Conservation (phyloP, 2,113 vertebrate genomes). For the Elephantulus edwardii region DNA sequence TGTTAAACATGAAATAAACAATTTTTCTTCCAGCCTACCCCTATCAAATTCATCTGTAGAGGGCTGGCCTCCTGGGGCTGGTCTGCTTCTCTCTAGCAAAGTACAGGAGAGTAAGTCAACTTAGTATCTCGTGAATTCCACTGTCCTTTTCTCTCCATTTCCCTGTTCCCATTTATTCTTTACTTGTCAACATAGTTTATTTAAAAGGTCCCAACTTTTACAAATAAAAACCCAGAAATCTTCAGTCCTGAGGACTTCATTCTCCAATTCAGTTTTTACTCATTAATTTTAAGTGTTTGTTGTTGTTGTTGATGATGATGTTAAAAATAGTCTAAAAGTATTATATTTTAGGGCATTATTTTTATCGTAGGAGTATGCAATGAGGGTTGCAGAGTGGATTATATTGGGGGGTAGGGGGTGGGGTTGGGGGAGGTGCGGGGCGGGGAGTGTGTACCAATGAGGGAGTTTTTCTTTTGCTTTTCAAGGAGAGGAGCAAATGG, state of each 20-base stretch:
- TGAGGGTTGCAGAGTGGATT: no score
- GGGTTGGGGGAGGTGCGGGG: no score
- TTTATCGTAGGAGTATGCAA: no score
- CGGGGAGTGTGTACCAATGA: no score
- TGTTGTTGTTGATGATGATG: background rate
- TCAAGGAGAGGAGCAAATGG: no score
- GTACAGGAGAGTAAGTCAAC: background rate
- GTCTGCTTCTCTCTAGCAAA: background rate
- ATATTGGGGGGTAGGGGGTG: no score
- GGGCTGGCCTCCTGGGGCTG: background rate
- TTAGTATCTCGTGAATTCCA: rapidly evolving
- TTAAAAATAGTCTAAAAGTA: no score
- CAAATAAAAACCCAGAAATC: background rate
- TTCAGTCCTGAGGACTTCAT: background rate
- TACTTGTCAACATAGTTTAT: background rate
- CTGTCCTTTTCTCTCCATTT: background rate
- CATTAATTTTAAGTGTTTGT: background rate
- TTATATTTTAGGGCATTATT: no score
- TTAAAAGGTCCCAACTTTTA: background rate
- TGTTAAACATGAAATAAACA: background rate
- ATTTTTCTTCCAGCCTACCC: background rate
- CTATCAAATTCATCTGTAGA: background rate
- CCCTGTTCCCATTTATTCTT: no score
- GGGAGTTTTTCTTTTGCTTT: no score
- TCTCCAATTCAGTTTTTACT: background rate